phyloP scores from a whole-genome alignment of 2,888 invertebrate genomes.

The Osmoderma eremita region DNA sequence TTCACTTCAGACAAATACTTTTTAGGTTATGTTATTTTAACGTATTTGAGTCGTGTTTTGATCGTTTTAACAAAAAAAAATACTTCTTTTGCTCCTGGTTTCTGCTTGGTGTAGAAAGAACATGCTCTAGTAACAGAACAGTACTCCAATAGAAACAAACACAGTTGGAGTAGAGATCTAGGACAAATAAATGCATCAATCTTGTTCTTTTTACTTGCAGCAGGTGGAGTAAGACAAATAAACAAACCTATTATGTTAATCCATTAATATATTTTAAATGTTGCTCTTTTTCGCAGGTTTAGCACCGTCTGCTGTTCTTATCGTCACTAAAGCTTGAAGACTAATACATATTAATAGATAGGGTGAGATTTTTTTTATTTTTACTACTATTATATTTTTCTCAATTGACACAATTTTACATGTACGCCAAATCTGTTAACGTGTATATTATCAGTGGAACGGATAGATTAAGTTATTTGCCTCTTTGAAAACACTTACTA shows the following conservation, averaged over 20 bases:
- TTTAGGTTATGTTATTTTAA: too few species aligned
- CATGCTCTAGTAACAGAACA: too few species aligned
- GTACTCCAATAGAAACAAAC: too few species aligned
- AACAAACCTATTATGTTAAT: neutral
- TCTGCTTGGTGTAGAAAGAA: too few species aligned
- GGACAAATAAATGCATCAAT: too few species aligned
- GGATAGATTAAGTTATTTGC: conserved; percentile 10
- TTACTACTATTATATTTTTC: conserved; percentile 15
- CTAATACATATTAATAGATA: conserved; percentile 35
- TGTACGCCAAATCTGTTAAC: conserved; percentile 2
- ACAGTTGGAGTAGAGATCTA: too few species aligned
- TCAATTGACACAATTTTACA: conserved; percentile 17
- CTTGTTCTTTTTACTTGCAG: too few species aligned
- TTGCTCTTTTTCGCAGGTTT: conserved; percentile 70
- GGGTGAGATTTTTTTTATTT: conserved; percentile 37
- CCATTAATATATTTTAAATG: neutral
- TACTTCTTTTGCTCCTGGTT: too few species aligned
- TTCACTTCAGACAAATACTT: too few species aligned
- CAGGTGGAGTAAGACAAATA: too few species aligned
- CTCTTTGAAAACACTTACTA: conserved; percentile 8
- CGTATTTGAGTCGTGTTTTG: too few species aligned
- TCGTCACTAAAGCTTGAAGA: conserved; percentile 72
- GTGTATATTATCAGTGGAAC: neutral
- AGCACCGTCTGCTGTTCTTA: conserved; percentile 86
- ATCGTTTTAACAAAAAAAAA: too few species aligned